A percentile compares a stretch with the other conserved stretches of the same genome.
Evolutionary conservation across 2,113 vertebrate species (phyloP).

Genomic region (Shinisaurus crocodilurus): DNA sequence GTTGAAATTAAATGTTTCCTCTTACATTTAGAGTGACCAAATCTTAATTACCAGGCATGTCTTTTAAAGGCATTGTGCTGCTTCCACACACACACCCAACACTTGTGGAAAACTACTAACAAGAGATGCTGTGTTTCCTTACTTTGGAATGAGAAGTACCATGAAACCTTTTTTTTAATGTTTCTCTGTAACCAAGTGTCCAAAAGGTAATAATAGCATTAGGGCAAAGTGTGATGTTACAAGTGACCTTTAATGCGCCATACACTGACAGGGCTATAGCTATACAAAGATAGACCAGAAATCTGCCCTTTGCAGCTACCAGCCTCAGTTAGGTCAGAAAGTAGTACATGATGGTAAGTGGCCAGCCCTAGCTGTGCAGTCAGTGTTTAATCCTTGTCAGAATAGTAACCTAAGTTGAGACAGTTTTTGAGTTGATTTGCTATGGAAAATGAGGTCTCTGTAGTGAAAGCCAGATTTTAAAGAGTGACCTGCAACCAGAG

Average conservation of each 20-base stretch:
- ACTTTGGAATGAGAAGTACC: too few relatives aligned
- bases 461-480: too few relatives aligned
- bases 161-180: background rate
- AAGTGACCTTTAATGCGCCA: background rate
- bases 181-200: conserved; percentile 1
- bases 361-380: background rate
- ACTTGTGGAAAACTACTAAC: background rate
- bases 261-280: background rate
- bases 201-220: conserved; percentile 35
- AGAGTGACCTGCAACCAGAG: too few relatives aligned
- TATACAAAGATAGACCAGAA: conserved; percentile 9
- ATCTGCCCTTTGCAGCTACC: conserved; percentile 11
- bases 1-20: background rate
- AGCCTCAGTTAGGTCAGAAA: background rate
- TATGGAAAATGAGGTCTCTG: too few relatives aligned
- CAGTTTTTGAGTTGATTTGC: background rate
- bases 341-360: too few relatives aligned
- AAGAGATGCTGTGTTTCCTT: background rate
- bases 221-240: conserved; percentile 21
- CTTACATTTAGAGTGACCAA: background rate
- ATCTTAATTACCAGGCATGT: background rate
- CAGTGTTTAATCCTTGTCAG: background rate
- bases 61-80: background rate
- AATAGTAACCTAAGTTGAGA: background rate
- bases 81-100: background rate